Evolutionary conservation across 2,888 invertebrate species (phyloP), one percentile per base, ranked within the genome.

Genomic region (Drosophila putrida): DNA sequence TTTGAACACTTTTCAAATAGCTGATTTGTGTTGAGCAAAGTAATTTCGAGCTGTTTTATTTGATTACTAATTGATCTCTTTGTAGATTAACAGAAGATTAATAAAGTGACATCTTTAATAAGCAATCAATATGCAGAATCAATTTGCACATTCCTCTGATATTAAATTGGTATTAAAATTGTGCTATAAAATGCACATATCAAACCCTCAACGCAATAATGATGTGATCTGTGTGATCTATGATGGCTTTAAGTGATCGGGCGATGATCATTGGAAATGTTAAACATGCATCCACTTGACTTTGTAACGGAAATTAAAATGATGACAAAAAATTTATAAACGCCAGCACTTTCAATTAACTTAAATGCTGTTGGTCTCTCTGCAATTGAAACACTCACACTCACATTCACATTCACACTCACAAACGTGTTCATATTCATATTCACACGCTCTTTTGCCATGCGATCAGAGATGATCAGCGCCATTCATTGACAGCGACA

Each of bases 361-460:
- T 87, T 69, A 69, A 87, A 84, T 75, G 71, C 63, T 66, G 68
- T 66, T 78, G 78, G 76, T 70, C 82, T 33, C 44, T 76, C 83
- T 67, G 66, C 79, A 86, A 82, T 86, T 86, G 71, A 84, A 63
- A 64, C 38, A 38, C 31, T 59, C 1, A 35, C 31, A 64, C 27
- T 38, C 35, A n/a, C 13, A 61, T 28, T 61, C 53, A 62, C 20
- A 20, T 20, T 20, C 20, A 31, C 31, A 31, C 31, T 6, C 31
- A 31, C 31, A 31, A 31, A 31, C 9, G 31, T 31, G 78, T 85
- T 89, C 87, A 85, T 75, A 78, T 71, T 73, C 62, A 78, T 73
- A 82, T 85, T 85, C 85, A 85, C 85, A 85, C 85, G 89, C 87
- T 89, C 85, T 89, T 89, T 87, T 87, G 89, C 87, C 85, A 81